A percentile compares a stretch with the other conserved stretches of the same genome.
phyloP scores from a whole-genome alignment of 2,797 vertebrate species.

The Atherinosoma microstoma region DNA sequence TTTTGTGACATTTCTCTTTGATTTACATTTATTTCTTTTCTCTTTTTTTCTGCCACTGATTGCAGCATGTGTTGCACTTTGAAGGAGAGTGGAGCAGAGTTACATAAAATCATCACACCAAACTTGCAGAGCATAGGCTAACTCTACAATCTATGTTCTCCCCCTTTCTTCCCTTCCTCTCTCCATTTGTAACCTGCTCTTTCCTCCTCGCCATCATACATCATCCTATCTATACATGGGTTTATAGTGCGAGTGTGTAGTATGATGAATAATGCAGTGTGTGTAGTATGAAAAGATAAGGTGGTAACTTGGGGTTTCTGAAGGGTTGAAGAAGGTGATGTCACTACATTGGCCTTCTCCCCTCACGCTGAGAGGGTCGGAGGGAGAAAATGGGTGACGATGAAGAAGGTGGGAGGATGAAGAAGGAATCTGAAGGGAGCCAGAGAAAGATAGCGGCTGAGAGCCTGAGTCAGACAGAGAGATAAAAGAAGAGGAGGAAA shows the following conservation, averaged over 20 bases:
- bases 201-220: background rate
- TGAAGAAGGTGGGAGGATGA: conserved; percentile 35
- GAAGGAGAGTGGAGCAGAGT: too few species aligned
- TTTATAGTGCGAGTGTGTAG: background rate
- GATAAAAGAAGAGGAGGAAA: conserved; percentile 24
- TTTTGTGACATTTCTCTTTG: too few species aligned
- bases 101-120: too few species aligned
- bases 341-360: conserved; percentile 64
- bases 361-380: conserved; percentile 12
- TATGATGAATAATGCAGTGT: conserved; percentile 68
- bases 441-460: background rate
- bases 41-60: too few species aligned
- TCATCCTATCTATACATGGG: background rate
- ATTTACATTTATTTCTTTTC: too few species aligned
- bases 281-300: conserved; percentile 67
- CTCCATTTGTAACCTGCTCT: conserved; percentile 8
- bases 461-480: background rate
- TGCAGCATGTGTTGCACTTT: too few species aligned
- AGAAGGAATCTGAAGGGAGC: conserved; percentile 13
- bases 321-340: conserved; percentile 65
- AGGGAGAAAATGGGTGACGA: conserved; percentile 11
- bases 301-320: conserved; percentile 52
- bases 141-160: background rate
- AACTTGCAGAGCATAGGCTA: too few species aligned
- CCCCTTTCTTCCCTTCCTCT: conserved; percentile 5